Percentiles rank a stretch among this genome's conserved stretches.
Evolutionary conservation across 1,140 invertebrate species (phyloP).

Genomic region (Psix sp.): DNA sequence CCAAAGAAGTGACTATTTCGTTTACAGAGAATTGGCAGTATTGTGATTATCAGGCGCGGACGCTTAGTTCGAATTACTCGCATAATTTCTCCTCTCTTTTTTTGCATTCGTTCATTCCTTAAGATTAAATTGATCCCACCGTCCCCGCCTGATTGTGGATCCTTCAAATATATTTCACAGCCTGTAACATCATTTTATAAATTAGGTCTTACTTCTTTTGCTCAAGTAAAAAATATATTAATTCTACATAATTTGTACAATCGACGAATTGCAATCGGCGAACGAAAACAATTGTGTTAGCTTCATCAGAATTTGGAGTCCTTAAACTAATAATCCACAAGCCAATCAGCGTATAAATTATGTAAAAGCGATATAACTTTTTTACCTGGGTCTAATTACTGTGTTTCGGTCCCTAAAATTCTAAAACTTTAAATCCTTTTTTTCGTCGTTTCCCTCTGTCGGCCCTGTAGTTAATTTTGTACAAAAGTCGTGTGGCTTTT

Average conservation of each 20-base stretch:
- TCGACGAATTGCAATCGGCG: slow-evolving; percentile 41
- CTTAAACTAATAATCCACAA: slow-evolving; percentile 40
- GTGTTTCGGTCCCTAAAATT: slow-evolving; percentile 25
- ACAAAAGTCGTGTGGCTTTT: slow-evolving; percentile 66
- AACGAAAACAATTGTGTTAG: slow-evolving; percentile 23
- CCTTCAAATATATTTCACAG: slow-evolving; percentile 64
- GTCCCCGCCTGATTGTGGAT: slow-evolving; percentile 44
- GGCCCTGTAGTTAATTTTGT: slow-evolving; percentile 76
- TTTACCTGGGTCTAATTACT: slow-evolving; percentile 45
- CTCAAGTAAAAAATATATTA: slow-evolving; percentile 53
- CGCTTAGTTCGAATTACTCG: slow-evolving; percentile 4
- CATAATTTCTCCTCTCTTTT: background rate
- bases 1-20: slow-evolving; percentile 59
- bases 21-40: slow-evolving; percentile 61
- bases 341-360: slow-evolving; percentile 38
- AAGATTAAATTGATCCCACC: slow-evolving; percentile 4
- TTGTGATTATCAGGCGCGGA: slow-evolving; percentile 44
- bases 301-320: slow-evolving; percentile 11
- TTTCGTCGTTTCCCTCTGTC: slow-evolving; percentile 59
- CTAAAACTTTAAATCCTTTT: slow-evolving; percentile 15
- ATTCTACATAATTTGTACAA: slow-evolving; percentile 56
- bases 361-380: slow-evolving; percentile 44
- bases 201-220: slow-evolving; percentile 33
- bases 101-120: background rate
- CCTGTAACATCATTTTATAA: slow-evolving; percentile 60